phyloP scores from a whole-genome alignment of 2,888 invertebrate species.

The Timema podura region DNA sequence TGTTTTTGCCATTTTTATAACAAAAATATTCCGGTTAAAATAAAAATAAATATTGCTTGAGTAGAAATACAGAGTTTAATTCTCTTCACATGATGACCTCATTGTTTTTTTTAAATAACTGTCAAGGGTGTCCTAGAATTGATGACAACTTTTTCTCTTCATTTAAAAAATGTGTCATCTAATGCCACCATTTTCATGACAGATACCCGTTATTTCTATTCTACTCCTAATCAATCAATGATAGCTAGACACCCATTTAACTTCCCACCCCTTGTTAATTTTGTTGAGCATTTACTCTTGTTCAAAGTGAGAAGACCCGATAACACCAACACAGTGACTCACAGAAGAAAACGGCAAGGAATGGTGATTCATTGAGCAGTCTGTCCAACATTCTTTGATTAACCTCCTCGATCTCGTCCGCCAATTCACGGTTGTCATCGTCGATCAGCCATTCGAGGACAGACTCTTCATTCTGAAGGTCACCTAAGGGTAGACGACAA shows the following conservation, averaged over 20 bases:
- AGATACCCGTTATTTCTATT: not conserved
- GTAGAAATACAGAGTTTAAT: no score
- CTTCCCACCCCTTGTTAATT: no score
- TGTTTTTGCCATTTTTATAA: not conserved
- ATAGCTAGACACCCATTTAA: no score
- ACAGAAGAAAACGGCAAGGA: constrained; percentile 91
- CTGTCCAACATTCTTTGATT: constrained; percentile 85
- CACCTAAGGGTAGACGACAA: constrained; percentile 53
- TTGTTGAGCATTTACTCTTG: no score
- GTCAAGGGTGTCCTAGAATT: no score
- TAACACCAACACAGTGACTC: constrained; percentile 43
- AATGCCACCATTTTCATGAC: no score
- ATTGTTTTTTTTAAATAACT: no score
- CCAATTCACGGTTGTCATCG: constrained; percentile 87
- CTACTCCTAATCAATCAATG: not conserved
- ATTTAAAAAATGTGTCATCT: no score
- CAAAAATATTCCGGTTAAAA: not conserved
- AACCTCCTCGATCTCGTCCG: constrained; percentile 91
- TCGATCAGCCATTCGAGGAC: constrained; percentile 90
- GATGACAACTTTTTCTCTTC: no score
- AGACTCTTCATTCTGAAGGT: constrained; percentile 86
- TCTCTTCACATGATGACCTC: no score
- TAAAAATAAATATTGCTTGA: not conserved
- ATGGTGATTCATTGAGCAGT: constrained; percentile 77
- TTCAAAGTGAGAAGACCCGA: no score